Percentiles rank a stretch among this genome's conserved stretches.
These are phyloP conservation scores for Ochlodes sylvanus DNA, from an alignment of 2,888 invertebrate genomes.

Conservation along the genomic window DNA sequence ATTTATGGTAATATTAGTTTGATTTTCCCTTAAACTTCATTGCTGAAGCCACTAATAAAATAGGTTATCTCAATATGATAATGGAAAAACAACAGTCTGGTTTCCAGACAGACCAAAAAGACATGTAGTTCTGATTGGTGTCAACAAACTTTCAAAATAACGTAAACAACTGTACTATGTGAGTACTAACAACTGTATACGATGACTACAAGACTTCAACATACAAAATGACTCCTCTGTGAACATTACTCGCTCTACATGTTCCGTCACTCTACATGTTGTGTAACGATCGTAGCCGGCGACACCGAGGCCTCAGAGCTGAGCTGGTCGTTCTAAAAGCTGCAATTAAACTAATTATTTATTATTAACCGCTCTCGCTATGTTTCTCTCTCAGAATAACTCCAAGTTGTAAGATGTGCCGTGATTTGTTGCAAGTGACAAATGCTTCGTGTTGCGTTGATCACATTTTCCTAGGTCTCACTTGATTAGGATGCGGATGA, in stretches of 20 bases:
- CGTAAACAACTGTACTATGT: too few relatives aligned
- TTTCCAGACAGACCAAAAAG: too few relatives aligned
- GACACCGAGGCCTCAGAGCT: not conserved
- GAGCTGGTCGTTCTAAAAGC: constrained; percentile 60
- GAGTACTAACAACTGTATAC: too few relatives aligned
- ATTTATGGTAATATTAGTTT: too few relatives aligned
- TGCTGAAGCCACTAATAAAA: too few relatives aligned
- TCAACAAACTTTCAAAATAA: too few relatives aligned
- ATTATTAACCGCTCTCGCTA: constrained; percentile 73
- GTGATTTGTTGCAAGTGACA: constrained; percentile 52
- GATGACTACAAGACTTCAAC: too few relatives aligned
- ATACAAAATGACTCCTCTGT: not conserved
- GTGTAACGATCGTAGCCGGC: not conserved
- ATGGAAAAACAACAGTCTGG: too few relatives aligned
- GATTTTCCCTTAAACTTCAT: too few relatives aligned
- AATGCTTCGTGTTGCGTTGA: constrained; percentile 61
- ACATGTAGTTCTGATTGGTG: too few relatives aligned
- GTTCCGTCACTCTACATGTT: not conserved
- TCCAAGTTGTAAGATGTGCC: constrained; percentile 57
- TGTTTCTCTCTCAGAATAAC: constrained; percentile 63
- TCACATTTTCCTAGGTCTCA: constrained; percentile 37
- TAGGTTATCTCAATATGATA: too few relatives aligned
- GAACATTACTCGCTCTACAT: not conserved
- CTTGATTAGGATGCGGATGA: too few relatives aligned
- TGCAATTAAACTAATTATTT: constrained; percentile 81